Evolutionary conservation across 2,888 invertebrate species (phyloP).

Genomic region (Abrostola triplasia): DNA sequence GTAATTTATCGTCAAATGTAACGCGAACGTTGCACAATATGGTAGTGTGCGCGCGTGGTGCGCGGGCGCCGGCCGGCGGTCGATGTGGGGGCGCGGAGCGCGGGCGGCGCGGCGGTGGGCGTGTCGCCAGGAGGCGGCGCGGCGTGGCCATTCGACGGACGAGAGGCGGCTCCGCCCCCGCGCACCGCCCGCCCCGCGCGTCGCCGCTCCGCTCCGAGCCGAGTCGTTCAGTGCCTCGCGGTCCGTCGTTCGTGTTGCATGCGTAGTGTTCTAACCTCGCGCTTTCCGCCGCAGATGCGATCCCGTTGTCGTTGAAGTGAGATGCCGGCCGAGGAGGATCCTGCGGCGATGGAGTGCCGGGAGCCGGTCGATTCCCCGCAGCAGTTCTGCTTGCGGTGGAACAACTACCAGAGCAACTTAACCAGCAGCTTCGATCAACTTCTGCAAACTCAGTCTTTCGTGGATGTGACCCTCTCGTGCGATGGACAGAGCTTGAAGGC

Average conservation of each 20-base stretch:
- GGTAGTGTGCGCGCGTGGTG: slow-evolving; percentile 39
- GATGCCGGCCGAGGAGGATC: slow-evolving; percentile 87
- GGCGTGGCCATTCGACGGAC: slow-evolving; percentile 56
- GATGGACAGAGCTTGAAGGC: slow-evolving; percentile 97
- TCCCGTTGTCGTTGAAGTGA: slow-evolving; percentile 74
- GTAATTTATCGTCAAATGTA: slow-evolving; percentile 57
- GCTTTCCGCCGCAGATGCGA: slow-evolving; percentile 82
- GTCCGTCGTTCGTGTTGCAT: slow-evolving; percentile 74
- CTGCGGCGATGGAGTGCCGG: slow-evolving; percentile 82
- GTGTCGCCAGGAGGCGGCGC: slow-evolving; percentile 58
- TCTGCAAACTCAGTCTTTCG: slow-evolving; percentile 95
- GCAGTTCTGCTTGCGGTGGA: slow-evolving; percentile 97
- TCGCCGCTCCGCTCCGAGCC: slow-evolving; percentile 64
- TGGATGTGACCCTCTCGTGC: slow-evolving; percentile 97
- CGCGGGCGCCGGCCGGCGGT: slow-evolving; percentile 52
- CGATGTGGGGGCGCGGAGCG: slow-evolving; percentile 41
- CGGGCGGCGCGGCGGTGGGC: slow-evolving; percentile 54
- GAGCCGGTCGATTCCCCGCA: slow-evolving; percentile 90
- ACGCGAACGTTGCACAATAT: slow-evolving; percentile 47
- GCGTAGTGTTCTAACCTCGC: slow-evolving; percentile 67
- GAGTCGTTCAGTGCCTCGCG: slow-evolving; percentile 79
- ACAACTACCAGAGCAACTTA: slow-evolving; percentile 96
- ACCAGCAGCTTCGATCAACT: slow-evolving; percentile 96
- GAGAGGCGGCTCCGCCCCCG: slow-evolving; percentile 66
- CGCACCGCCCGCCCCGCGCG: slow-evolving; percentile 68